phyloP scores from a whole-genome alignment of 2,888 invertebrate species.

The Caradrina kadenii region DNA sequence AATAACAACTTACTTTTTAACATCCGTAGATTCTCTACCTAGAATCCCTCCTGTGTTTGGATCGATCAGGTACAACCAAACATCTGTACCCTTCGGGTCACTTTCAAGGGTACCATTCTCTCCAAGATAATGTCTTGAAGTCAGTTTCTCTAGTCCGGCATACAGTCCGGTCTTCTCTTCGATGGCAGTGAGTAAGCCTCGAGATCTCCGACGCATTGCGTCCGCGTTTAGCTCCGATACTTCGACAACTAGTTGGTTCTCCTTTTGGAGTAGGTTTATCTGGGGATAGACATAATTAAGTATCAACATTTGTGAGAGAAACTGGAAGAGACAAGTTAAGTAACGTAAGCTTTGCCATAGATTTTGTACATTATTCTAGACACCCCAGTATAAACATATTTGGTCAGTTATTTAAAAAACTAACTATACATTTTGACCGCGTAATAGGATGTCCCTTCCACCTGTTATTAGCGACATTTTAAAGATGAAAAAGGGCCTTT shows the following conservation, averaged over 20 bases:
- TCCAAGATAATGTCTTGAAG: constrained; percentile 93
- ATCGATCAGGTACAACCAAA: constrained; percentile 96
- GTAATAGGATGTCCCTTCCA: too few species aligned
- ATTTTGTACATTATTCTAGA: too few species aligned
- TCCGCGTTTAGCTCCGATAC: constrained; percentile 94
- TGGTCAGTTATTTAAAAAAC: too few species aligned
- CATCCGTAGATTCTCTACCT: constrained; percentile 92
- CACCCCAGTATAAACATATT: too few species aligned
- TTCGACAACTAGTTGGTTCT: constrained; percentile 94
- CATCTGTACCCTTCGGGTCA: constrained; percentile 94
- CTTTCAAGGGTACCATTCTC: constrained; percentile 94
- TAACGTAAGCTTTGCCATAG: too few species aligned
- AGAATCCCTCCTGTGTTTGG: constrained; percentile 94
- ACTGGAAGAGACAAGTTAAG: too few species aligned
- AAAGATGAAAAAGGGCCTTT: too few species aligned
- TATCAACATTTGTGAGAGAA: background rate
- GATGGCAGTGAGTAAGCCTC: constrained; percentile 90
- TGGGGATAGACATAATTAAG: constrained; percentile 66
- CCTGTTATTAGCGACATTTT: too few species aligned
- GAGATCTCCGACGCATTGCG: constrained; percentile 89
- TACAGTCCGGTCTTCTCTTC: constrained; percentile 94
- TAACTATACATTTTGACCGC: too few species aligned
- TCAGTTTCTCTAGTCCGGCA: constrained; percentile 95
- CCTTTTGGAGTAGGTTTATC: constrained; percentile 94
- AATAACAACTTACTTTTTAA: constrained; percentile 91